Conservation (phyloP, 2,113 vertebrate genomes). For the Forbesichthys papilliferus region DNA sequence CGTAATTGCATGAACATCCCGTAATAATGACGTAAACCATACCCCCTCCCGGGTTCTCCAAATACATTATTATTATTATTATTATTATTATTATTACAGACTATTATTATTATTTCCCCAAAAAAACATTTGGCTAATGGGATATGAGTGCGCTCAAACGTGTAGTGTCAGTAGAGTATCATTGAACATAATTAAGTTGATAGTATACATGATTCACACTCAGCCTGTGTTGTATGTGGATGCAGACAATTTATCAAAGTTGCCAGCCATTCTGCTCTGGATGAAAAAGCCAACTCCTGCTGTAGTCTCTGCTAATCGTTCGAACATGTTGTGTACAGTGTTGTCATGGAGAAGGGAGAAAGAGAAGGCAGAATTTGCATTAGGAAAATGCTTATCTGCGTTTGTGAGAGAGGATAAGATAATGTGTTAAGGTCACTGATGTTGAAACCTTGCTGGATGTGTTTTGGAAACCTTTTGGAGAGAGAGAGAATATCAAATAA, state of each 20-base stretch:
- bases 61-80: too few relatives aligned
- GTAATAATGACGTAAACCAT: too few relatives aligned
- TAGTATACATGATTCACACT: conserved; percentile 52
- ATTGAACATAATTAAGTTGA: conserved; percentile 45
- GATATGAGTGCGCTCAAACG: conserved; percentile 9
- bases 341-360: neutral
- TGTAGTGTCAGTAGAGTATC: conserved; percentile 44
- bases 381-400: neutral
- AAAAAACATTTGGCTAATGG: neutral
- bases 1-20: too few relatives aligned
- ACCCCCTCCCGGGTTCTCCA: neutral
- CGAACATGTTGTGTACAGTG: neutral
- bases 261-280: conserved; percentile 30
- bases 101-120: neutral
- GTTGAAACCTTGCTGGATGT: neutral
- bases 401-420: conserved; percentile 12
- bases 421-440: conserved; percentile 6
- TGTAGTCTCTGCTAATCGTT: neutral
- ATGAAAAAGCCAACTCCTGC: conserved; percentile 38
- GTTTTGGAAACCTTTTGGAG: too few relatives aligned
- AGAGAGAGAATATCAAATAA: too few relatives aligned
- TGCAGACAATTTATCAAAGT: conserved; percentile 33
- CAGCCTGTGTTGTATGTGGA: conserved; percentile 5
- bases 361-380: neutral
- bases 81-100: neutral